Percentiles rank a stretch among this genome's conserved stretches.
Conservation (phyloP, 2,113 vertebrate genomes). For the Pseudorhombus dupliciocellatus region DNA sequence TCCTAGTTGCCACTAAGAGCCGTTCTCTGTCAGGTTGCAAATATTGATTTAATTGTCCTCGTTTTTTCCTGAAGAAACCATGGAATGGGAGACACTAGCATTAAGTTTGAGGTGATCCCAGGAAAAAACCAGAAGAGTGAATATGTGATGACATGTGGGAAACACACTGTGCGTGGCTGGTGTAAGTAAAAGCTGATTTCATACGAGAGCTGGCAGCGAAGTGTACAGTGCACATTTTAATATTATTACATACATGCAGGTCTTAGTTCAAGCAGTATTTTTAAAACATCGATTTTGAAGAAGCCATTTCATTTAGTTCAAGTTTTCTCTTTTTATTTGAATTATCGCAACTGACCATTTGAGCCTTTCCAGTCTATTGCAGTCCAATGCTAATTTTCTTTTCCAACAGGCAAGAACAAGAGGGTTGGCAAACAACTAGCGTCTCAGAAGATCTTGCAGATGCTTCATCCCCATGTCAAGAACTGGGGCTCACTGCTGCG, state of each 20-base stretch:
- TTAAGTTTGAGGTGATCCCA: slow-evolving; percentile 99
- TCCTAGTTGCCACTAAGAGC: not conserved
- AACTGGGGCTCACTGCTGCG: slow-evolving; percentile 98
- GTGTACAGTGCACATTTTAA: not conserved
- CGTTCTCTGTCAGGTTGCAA: too few species aligned
- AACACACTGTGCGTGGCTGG: slow-evolving; percentile 97
- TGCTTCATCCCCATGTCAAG: slow-evolving; percentile 97
- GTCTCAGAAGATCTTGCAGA: slow-evolving; percentile 98
- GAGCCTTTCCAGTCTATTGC: not conserved
- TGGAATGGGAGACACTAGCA: slow-evolving; percentile 98
- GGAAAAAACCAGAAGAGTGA: slow-evolving; percentile 99
- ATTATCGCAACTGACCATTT: too few species aligned
- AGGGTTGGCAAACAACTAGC: slow-evolving; percentile 97
- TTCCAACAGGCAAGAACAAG: slow-evolving; percentile 92
- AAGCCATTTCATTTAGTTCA: too few species aligned
- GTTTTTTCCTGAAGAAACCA: slow-evolving; percentile 88
- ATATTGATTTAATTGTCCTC: not conserved
- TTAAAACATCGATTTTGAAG: too few species aligned
- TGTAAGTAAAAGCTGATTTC: slow-evolving; percentile 84
- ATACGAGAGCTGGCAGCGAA: too few species aligned
- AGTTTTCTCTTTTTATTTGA: too few species aligned
- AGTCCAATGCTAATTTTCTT: not conserved
- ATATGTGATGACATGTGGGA: slow-evolving; percentile 98
- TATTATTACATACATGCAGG: too few species aligned
- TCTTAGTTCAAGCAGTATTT: not conserved